Percentiles rank a stretch among this genome's conserved stretches.
Conservation (phyloP, 1,140 invertebrate species). For the Drosophila sproati region DNA sequence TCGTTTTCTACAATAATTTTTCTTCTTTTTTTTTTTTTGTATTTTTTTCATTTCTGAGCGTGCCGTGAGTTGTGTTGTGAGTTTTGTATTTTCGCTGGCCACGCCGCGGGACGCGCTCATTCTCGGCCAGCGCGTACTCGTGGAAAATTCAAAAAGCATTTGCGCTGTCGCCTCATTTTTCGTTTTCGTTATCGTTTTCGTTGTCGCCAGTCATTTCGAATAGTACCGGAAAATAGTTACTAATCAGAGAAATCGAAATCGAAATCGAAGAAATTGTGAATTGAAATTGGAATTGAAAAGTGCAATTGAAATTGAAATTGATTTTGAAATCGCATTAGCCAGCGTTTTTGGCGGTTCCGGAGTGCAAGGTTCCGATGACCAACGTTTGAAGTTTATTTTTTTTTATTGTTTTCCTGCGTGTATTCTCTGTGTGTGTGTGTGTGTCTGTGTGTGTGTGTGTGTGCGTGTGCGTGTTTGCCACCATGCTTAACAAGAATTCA, state of each 20-base stretch:
- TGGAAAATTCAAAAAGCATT: conserved; percentile 66
- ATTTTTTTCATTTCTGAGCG: conserved; percentile 29
- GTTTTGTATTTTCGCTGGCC: conserved; percentile 74
- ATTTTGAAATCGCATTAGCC: not conserved
- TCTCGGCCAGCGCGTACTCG: conserved; percentile 68
- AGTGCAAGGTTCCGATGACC: not conserved
- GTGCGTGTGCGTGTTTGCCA: conserved; percentile 1
- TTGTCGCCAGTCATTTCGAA: conserved; percentile 6
- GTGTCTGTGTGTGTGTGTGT: conserved; percentile 4
- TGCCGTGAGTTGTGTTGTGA: conserved; percentile 47
- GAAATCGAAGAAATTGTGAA: not conserved
- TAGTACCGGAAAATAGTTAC: conserved; percentile 6
- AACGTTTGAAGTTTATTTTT: not conserved
- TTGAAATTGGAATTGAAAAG: not conserved
- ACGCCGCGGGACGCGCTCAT: conserved; percentile 78
- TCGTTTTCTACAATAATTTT: conserved; percentile 65
- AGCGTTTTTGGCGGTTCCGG: not conserved
- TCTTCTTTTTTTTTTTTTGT: conserved; percentile 37
- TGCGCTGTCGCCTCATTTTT: conserved; percentile 6
- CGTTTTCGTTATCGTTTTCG: not conserved
- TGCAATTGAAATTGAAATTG: conserved; percentile 1
- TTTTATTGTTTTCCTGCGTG: conserved; percentile 20
- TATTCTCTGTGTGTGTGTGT: not conserved
- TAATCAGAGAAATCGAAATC: conserved; percentile 2
- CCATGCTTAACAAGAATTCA: conserved; percentile 80